Conservation (phyloP, 2,797 vertebrate species). For the Heliangelus exortis region DNA sequence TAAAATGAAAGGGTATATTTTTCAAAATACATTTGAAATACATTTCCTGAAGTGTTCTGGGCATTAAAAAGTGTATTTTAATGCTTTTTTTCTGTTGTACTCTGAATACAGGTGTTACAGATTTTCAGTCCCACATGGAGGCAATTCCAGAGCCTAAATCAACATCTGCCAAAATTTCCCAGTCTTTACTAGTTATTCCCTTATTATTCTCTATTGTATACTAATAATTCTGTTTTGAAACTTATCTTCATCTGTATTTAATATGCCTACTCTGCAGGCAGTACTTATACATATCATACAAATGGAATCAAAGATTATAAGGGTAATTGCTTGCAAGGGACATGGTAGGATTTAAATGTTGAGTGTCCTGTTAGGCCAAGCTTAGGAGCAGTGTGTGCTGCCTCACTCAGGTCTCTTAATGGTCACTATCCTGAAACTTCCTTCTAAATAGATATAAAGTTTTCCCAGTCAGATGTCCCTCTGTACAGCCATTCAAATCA, state of each 20-base stretch:
- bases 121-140: not conserved
- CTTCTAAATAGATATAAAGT: slow-evolving; percentile 24
- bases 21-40: not conserved
- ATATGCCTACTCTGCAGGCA: not conserved
- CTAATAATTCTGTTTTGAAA: slow-evolving; percentile 18
- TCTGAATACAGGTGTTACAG: not conserved
- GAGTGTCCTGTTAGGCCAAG: not conserved
- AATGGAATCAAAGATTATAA: slow-evolving; percentile 36
- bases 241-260: not conserved
- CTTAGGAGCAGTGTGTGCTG: not conserved
- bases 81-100: not conserved
- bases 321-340: slow-evolving; percentile 21
- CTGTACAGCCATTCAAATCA: not conserved
- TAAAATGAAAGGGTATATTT: not conserved
- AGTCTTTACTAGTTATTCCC: not conserved
- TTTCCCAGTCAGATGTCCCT: not conserved
- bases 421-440: slow-evolving; percentile 1
- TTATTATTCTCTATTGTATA: not conserved
- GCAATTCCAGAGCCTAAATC: not conserved
- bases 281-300: slow-evolving; percentile 14
- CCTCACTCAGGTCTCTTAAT: not conserved
- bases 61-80: not conserved
- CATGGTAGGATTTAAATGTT: not conserved
- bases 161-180: not conserved
- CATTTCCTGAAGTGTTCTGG: not conserved